Conservation (phyloP, 2,797 vertebrate species). For the Protosalanx chinensis region DNA sequence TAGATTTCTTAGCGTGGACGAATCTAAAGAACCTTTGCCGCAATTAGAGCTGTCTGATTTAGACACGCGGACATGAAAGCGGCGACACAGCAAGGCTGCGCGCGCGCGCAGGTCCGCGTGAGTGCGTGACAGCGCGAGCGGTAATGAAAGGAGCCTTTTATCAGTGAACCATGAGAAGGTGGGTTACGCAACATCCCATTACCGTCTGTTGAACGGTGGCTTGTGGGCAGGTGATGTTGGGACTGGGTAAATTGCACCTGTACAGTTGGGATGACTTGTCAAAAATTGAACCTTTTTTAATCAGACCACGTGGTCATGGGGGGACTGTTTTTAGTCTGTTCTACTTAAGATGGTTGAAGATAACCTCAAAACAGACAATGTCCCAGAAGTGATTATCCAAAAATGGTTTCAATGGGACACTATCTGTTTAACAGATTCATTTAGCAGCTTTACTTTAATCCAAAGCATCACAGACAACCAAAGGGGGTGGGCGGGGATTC, state of each 20-base stretch:
- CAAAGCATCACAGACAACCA: too few species aligned
- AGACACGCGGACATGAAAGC: not conserved
- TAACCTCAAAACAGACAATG: too few species aligned
- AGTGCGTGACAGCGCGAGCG: not conserved
- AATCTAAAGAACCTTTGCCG: constrained; percentile 31
- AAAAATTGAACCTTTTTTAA: not conserved
- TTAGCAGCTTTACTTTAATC: too few species aligned
- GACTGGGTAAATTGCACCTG: not conserved
- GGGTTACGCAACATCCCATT: not conserved
- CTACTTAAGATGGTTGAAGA: too few species aligned
- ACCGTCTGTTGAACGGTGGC: not conserved
- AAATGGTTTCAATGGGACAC: too few species aligned
- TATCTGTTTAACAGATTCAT: not conserved
- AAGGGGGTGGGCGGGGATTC: too few species aligned
- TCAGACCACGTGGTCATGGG: not conserved
- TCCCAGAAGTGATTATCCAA: too few species aligned
- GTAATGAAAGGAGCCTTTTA: not conserved
- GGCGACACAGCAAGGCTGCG: not conserved
- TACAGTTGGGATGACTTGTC: too few species aligned
- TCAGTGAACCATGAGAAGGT: not conserved
- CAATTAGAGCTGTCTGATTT: constrained; percentile 46
- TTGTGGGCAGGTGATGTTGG: not conserved
- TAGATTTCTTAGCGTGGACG: constrained; percentile 32
- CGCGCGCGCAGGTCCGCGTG: not conserved
- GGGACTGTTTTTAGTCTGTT: not conserved